Conservation (phyloP, 2,797 vertebrate genomes). For the Sebastes paucispinis region DNA sequence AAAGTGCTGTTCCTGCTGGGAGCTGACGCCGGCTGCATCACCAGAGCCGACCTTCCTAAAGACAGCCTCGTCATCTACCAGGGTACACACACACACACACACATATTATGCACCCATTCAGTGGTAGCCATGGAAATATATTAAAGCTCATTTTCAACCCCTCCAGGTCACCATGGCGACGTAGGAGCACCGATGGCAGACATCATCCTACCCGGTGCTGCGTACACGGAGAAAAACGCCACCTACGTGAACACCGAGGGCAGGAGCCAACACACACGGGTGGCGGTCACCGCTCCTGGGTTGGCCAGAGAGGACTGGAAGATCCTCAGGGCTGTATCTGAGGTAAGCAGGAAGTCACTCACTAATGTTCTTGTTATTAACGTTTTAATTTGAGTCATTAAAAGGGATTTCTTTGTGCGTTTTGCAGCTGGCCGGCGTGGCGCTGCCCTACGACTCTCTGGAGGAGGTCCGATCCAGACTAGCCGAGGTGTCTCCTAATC, state of each 20-base stretch:
- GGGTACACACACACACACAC: slow-evolving; percentile 76
- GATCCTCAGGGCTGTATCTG: slow-evolving; percentile 93
- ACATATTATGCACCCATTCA: not conserved
- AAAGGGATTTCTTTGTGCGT: not conserved
- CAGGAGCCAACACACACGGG: slow-evolving; percentile 92
- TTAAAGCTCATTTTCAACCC: not conserved
- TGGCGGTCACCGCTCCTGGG: slow-evolving; percentile 93
- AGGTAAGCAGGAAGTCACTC: slow-evolving; percentile 76
- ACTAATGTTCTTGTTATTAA: accelerated
- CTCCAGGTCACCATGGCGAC: slow-evolving; percentile 95
- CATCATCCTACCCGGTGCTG: slow-evolving; percentile 93
- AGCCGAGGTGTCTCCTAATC: slow-evolving; percentile 93
- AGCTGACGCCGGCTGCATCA: slow-evolving; percentile 92
- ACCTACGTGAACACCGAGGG: slow-evolving; percentile 98
- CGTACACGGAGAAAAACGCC: slow-evolving; percentile 93
- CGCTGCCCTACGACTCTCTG: slow-evolving; percentile 90
- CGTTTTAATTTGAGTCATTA: not conserved
- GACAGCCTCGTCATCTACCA: slow-evolving; percentile 94
- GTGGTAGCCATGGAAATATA: not conserved
- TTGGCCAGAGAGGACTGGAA: slow-evolving; percentile 97
- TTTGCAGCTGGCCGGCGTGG: slow-evolving; percentile 87
- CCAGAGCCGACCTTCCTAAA: slow-evolving; percentile 91
- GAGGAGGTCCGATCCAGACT: slow-evolving; percentile 89
- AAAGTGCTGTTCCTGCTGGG: slow-evolving; percentile 94
- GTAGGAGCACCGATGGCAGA: slow-evolving; percentile 93